phyloP scores from a whole-genome alignment of 2,797 vertebrate genomes.

The Crocidura indochinensis region DNA sequence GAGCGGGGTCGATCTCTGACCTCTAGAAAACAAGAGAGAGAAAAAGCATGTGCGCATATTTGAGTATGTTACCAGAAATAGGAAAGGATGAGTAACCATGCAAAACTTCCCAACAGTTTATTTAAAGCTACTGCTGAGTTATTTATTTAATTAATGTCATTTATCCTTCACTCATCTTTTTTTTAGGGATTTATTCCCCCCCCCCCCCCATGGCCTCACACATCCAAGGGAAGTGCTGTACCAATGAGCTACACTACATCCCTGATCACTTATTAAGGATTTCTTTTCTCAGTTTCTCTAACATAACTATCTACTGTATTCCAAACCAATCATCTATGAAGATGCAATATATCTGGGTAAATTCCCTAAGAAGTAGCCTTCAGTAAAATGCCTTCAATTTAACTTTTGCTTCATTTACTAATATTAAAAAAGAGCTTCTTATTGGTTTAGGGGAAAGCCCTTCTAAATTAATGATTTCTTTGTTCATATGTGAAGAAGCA shows the following conservation, averaged over 20 bases:
- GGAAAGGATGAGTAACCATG: constrained; percentile 10
- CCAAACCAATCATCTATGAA: background rate
- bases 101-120: constrained; percentile 3
- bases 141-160: background rate
- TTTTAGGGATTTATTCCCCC: background rate
- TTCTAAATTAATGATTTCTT: background rate
- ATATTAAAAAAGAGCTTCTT: constrained; percentile 20
- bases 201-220: too few relatives aligned
- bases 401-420: background rate
- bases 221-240: too few relatives aligned
- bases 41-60: constrained; percentile 69
- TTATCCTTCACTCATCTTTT: constrained; percentile 5
- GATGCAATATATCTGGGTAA: background rate
- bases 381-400: background rate
- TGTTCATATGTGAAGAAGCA: constrained; percentile 18
- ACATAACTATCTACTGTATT: background rate
- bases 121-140: constrained; percentile 11
- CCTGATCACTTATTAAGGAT: background rate
- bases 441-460: background rate
- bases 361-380: constrained; percentile 3
- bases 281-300: background rate
- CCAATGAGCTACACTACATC: too few relatives aligned
- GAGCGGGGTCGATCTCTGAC: constrained; percentile 94
- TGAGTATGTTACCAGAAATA: background rate
- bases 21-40: constrained; percentile 92